Base-by-base conservation (phyloP, 2,113 vertebrate species). In the Carettochelys insculpta region DNA sequence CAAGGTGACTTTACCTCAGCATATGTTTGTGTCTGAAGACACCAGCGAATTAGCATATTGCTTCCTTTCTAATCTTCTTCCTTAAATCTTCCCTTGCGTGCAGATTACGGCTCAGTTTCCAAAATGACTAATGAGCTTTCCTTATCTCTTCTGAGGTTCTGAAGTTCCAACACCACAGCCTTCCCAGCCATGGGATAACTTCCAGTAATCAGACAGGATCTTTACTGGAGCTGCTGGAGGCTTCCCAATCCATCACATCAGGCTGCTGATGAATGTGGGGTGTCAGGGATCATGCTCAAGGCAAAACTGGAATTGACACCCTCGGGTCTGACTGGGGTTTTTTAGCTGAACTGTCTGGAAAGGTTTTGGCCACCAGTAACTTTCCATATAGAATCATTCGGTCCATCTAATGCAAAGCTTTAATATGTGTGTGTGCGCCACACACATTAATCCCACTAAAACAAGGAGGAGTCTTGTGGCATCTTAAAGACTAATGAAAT, bases 341-440 rank as follows among this genome's bases (percentile, higher is more conserved):
- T 75, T 75, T 29, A 75, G 5, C 27, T 51, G 52, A 2, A 11
- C 24, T 2, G 38, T 3, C 0, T 1, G 65, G 65, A 29, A 68
- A 0, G 3, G 77, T 17, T 8, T 4, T 11, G 2, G 41, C 27
- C 0, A 1, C 29, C 71, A 75, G 22, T 13, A 29, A 43, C 2
- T 1, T 25, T 8, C 29, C 0, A 22, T 19, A 38, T 53, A 53
- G 47, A 3, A 29, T 80, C 38, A 6, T 6, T 29, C 52, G 11
- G 38, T 56, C 14, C 38, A 19, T 54, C 8, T 41, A 50, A 31
- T n/a, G 31, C 48, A 77, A 29, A 45, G 47, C 48, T 47, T 3
- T 31, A 17, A 2, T 51, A 17, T 51, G 31, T 29, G 10, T n/a
- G 47, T 89, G 77, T 90, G 89, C 93, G 85, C 83, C 93, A 90